Evolutionary conservation across 2,797 vertebrate genomes (phyloP).

Genomic region (Danio choprae): DNA sequence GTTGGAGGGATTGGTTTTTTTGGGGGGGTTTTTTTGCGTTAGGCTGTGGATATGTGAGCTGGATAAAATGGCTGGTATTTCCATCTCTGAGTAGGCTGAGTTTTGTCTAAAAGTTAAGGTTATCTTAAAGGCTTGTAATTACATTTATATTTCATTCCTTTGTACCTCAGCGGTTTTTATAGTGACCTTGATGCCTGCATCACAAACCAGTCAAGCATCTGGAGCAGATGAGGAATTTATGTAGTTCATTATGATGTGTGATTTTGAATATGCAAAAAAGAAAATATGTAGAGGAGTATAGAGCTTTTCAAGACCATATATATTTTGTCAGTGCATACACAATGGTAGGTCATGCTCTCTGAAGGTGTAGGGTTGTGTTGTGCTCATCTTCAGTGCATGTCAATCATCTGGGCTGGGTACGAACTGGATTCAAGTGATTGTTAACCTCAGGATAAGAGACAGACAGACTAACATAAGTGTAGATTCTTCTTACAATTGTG

Average conservation of each 20-base stretch:
- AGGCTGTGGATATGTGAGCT: constrained; percentile 61
- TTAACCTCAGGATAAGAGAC: too few species aligned
- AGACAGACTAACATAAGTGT: too few species aligned
- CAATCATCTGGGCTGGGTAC: too few species aligned
- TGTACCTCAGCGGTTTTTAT: constrained; percentile 52
- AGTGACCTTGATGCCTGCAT: constrained; percentile 63
- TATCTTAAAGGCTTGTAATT: constrained; percentile 79
- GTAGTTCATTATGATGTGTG: background rate
- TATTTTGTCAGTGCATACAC: background rate
- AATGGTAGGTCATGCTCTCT: background rate
- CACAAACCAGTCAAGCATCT: constrained; percentile 22
- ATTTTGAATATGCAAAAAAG: background rate
- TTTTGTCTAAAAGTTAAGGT: constrained; percentile 73
- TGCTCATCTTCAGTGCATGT: too few species aligned
- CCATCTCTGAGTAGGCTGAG: constrained; percentile 45
- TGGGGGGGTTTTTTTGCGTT: too few species aligned
- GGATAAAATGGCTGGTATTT: constrained; percentile 75
- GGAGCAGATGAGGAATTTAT: constrained; percentile 22
- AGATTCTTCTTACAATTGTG: too few species aligned
- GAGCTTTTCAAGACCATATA: background rate
- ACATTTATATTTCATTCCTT: constrained; percentile 74
- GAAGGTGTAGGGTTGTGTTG: too few species aligned
- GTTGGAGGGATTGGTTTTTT: constrained; percentile 41
- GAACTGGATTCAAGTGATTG: too few species aligned
- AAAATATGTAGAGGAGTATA: background rate